These are phyloP conservation scores for Rhinolophus sinicus DNA, from an alignment of 2,113 vertebrate species.

Conservation along the genomic window DNA sequence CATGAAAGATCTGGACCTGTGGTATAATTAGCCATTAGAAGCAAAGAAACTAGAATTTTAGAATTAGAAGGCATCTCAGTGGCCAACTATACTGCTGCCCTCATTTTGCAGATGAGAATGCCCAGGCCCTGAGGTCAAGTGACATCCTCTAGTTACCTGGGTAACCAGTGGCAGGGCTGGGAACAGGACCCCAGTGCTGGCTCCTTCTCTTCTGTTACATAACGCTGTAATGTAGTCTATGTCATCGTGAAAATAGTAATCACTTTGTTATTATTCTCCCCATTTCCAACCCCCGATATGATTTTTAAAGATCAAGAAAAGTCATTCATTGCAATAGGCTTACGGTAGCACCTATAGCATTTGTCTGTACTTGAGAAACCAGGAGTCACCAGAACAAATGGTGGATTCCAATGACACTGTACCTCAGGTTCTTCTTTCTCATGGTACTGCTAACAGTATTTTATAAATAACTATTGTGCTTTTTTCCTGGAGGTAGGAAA, in stretches of 20 bases:
- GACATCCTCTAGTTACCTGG: neutral
- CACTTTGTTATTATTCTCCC: neutral
- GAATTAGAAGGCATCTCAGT: neutral
- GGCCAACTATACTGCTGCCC: neutral
- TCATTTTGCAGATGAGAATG: neutral
- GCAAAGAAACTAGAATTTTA: constrained; percentile 35
- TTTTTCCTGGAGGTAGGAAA: constrained; percentile 3
- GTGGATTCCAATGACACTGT: neutral
- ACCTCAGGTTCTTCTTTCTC: neutral
- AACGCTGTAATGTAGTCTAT: neutral
- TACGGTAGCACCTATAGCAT: neutral
- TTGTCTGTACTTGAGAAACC: neutral
- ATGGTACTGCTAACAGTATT: neutral
- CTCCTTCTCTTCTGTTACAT: neutral
- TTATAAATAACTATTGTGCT: neutral
- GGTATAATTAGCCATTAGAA: neutral
- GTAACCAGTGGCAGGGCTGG: neutral
- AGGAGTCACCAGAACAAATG: neutral
- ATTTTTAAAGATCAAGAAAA: constrained; percentile 23
- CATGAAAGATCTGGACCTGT: neutral
- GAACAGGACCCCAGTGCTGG: neutral
- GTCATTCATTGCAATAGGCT: neutral
- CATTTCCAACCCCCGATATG: neutral
- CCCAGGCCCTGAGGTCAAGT: neutral
- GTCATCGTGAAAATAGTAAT: neutral